phyloP scores from a whole-genome alignment of 2,888 invertebrate species.

The Troilus luridus region DNA sequence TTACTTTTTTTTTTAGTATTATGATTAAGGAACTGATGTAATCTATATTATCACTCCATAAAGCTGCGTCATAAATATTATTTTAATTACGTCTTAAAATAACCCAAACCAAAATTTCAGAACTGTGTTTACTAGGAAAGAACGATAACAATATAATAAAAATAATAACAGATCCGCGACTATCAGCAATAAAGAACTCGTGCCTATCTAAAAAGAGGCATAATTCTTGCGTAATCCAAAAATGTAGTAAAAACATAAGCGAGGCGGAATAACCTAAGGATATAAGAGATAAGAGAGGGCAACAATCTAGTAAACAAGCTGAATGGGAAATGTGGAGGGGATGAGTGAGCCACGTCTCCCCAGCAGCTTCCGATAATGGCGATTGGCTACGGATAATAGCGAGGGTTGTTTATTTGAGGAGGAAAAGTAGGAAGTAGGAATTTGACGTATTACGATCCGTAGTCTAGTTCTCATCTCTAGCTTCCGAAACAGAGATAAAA shows the following conservation, averaged over 20 bases:
- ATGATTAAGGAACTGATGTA: no score
- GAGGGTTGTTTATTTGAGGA: no score
- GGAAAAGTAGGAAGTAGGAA: no score
- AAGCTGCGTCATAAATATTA: neutral
- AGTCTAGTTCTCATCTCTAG: no score
- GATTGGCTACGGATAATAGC: neutral
- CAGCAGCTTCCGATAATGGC: neutral
- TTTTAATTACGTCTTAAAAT: neutral
- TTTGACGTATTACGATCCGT: no score
- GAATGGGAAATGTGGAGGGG: neutral
- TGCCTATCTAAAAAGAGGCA: neutral
- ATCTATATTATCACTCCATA: neutral
- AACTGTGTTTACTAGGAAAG: neutral
- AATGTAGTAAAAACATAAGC: neutral
- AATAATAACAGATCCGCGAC: neutral
- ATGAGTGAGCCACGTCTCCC: neutral
- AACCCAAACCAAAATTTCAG: neutral
- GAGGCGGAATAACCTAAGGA: neutral
- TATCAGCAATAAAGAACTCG: neutral
- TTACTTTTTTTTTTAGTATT: no score
- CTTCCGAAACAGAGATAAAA: no score
- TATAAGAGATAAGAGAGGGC: neutral
- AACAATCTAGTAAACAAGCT: conserved; percentile 26
- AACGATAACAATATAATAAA: neutral
- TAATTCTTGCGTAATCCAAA: neutral